A percentile compares a stretch with the other conserved stretches of the same genome.
These are phyloP conservation scores for Zaprionus davidi DNA, from an alignment of 1,140 invertebrate genomes.

Conservation along the genomic window DNA sequence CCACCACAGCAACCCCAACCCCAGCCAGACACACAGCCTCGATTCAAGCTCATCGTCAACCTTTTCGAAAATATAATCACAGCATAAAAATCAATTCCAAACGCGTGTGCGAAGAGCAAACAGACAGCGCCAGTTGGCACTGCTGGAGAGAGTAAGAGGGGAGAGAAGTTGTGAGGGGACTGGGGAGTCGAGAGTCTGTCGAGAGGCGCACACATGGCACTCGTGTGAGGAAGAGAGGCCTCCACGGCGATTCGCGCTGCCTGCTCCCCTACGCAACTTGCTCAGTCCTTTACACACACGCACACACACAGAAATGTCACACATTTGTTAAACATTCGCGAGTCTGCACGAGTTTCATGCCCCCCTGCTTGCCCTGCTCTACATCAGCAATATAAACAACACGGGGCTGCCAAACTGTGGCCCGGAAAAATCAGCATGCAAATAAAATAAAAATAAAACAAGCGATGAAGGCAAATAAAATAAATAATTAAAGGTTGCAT, in stretches of 20 bases:
- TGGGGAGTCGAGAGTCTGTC: conserved; percentile 6
- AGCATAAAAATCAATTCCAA: conserved; percentile 83
- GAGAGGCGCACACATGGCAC: conserved; percentile 50
- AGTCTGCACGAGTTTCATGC: conserved; percentile 62
- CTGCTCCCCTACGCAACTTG: conserved; percentile 22
- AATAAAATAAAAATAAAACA: conserved; percentile 79
- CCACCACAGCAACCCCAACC: neutral
- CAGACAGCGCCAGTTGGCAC: conserved; percentile 58
- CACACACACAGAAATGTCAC: conserved; percentile 71
- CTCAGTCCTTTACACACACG: conserved; percentile 12
- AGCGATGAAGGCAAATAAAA: conserved; percentile 56
- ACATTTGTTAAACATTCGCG: conserved; percentile 81
- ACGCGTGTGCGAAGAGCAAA: conserved; percentile 78
- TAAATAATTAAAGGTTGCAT: conserved; percentile 32
- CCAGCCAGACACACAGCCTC: conserved; percentile 19
- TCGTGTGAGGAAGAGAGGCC: conserved; percentile 4
- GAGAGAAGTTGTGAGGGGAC: too few species aligned
- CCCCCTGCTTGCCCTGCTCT: conserved; percentile 4
- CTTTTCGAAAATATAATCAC: conserved; percentile 83
- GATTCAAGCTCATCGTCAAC: conserved; percentile 70
- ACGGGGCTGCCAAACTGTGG: conserved; percentile 66
- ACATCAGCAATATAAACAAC: conserved; percentile 67
- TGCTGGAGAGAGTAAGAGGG: conserved; percentile 23
- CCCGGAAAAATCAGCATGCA: conserved; percentile 75
- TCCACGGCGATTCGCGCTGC: conserved; percentile 1